Conservation (phyloP, 2,888 invertebrate genomes). For the Melanostoma scalare region DNA sequence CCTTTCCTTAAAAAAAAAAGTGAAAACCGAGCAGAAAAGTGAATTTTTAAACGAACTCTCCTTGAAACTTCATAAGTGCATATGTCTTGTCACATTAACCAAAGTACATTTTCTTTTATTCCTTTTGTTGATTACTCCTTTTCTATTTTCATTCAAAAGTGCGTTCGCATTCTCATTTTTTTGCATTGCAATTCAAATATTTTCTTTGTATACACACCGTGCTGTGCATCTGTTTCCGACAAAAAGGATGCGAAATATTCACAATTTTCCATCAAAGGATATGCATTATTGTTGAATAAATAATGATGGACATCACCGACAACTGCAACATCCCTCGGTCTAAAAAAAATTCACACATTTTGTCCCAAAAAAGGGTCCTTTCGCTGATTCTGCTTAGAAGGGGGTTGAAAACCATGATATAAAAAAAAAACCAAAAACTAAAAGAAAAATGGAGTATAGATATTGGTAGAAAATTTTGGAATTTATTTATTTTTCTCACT, state of each 20-base stretch:
- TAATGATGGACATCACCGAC: constrained; percentile 60
- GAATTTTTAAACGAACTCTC: constrained; percentile 15
- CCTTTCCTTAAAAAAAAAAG: constrained; percentile 21
- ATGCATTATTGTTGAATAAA: constrained; percentile 63
- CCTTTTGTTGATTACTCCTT: constrained; percentile 67
- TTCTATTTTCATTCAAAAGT: constrained; percentile 44
- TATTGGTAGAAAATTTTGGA: constrained; percentile 26
- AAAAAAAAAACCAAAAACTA: constrained; percentile 29
- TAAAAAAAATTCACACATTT: constrained; percentile 43
- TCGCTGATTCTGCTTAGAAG: constrained; percentile 14
- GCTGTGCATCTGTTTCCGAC: constrained; percentile 63
- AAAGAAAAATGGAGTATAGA: constrained; percentile 50
- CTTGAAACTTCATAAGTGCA: constrained; percentile 31
- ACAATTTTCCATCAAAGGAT: constrained; percentile 51
- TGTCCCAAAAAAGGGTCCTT: constrained; percentile 60
- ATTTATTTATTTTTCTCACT: too few relatives aligned
- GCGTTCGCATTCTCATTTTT: constrained; percentile 29
- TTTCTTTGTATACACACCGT: constrained; percentile 38
- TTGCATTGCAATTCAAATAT: constrained; percentile 65
- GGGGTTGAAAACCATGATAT: constrained; percentile 51
- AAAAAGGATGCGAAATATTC: constrained; percentile 53
- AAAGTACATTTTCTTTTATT: constrained; percentile 38
- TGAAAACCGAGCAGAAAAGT: constrained; percentile 44
- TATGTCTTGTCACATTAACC: constrained; percentile 63
- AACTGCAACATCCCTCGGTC: constrained; percentile 62